Evolutionary conservation across 2,797 vertebrate genomes (phyloP).

Genomic region (Cuculus canorus): DNA sequence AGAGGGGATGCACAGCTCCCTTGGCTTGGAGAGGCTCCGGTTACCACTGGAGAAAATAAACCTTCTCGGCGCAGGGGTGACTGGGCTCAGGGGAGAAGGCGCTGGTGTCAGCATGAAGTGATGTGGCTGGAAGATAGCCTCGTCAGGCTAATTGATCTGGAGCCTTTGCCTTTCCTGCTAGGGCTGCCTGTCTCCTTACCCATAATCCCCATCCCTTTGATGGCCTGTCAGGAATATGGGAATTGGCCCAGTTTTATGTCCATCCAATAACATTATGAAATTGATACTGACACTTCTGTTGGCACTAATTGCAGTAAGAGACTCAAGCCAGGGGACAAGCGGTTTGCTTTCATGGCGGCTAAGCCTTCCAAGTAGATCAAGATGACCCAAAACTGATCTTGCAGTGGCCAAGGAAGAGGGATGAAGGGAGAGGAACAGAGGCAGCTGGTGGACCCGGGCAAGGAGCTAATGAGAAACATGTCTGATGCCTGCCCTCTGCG

Average conservation of each 20-base stretch:
- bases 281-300: conserved; percentile 82
- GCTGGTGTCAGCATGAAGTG: conserved; percentile 71
- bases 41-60: conserved; percentile 60
- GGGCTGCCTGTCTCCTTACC: conserved; percentile 78
- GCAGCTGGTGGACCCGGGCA: background rate
- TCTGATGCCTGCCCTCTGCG: background rate
- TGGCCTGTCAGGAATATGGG: conserved; percentile 73
- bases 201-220: conserved; percentile 76
- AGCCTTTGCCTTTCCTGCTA: conserved; percentile 78
- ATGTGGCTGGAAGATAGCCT: conserved; percentile 76
- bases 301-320: conserved; percentile 78
- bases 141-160: conserved; percentile 79
- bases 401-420: background rate
- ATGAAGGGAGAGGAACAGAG: background rate
- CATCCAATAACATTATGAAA: conserved; percentile 82
- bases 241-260: conserved; percentile 71
- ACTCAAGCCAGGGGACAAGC: conserved; percentile 78
- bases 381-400: conserved; percentile 65
- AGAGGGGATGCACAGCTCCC: background rate
- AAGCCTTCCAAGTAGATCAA: conserved; percentile 74
- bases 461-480: background rate
- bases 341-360: conserved; percentile 68
- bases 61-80: background rate
- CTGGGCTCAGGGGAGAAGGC: conserved; percentile 25
- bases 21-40: conserved; percentile 37